Base-by-base conservation (phyloP, 2,113 vertebrate species). In the Hylia prasina region DNA sequence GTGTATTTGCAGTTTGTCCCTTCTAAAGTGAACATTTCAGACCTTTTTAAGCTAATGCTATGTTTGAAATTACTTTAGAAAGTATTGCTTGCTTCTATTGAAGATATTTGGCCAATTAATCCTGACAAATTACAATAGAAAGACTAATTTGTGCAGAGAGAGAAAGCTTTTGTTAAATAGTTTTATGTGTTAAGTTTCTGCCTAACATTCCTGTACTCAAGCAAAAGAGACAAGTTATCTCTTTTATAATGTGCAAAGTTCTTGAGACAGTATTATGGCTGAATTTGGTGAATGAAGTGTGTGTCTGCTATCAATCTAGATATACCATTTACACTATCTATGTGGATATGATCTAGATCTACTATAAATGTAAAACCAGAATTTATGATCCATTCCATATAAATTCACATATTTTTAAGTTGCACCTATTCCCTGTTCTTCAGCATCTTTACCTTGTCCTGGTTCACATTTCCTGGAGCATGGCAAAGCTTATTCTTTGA, bases 391-490 rank as follows among this genome's bases (percentile, higher is more conserved):
- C 72, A 5, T 22, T 80, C 4, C 2, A 0, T 25, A 53, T 31
- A 57, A 11, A 16, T 77, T 19, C n/a, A 61, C 0, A 0, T 27
- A 53, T 57, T 69, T 81, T 80, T 72, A 27, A 37, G 19, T 22
- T 53, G 5, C 10, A 50, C 0, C 1, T 69, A 31, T 73, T 81
- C 6, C 5, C 2, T 82, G 48, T 22, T 13, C 3, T 86, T 83
- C 14, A 47, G 10, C 3, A 33, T 35, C 21, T 89, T 82, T 60
- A 51, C 4, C 4, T 65, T 27, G 33, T 48, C 7, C 21, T 89
- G 2, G 1, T 47, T n/a, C 31, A 37, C 3, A 9, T 69, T 80
- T 72, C 0, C 4, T 0, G 1, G n/a, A 37, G 4, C 8, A 37
- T 8, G 10, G 1, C 11, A 70, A 27, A 83, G 8, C 6, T 68